phyloP scores from a whole-genome alignment of 2,113 vertebrate genomes.

The Brachirus orientalis region DNA sequence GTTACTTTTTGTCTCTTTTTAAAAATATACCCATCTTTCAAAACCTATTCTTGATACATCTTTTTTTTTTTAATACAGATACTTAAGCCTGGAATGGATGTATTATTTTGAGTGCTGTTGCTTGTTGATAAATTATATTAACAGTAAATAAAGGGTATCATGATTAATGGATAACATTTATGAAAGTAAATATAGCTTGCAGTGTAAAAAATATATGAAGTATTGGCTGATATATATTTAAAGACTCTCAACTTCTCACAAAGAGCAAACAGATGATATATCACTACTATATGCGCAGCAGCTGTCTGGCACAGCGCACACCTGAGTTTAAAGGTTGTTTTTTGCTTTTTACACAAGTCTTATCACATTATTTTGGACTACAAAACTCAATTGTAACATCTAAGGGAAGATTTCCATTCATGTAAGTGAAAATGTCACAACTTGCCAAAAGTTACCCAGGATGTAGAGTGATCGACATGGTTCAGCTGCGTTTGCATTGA shows the following conservation, averaged over 20 bases:
- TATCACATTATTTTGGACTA: slow-evolving; percentile 4
- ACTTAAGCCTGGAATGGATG: slow-evolving; percentile 60
- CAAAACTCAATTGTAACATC: slow-evolving; percentile 7
- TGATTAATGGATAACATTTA: slow-evolving; percentile 29
- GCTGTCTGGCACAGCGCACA: slow-evolving; percentile 81
- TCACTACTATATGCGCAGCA: slow-evolving; percentile 26
- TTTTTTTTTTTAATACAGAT: slow-evolving; percentile 72
- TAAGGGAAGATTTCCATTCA: slow-evolving; percentile 1
- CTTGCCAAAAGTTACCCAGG: too few relatives aligned
- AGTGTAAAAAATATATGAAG: slow-evolving; percentile 56
- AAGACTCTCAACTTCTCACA: too few relatives aligned
- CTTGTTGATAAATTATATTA: slow-evolving; percentile 64
- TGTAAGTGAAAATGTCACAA: not conserved
- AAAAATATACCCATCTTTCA: slow-evolving; percentile 59
- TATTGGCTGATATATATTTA: too few relatives aligned
- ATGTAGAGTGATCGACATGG: slow-evolving; percentile 23
- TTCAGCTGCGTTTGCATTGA: slow-evolving; percentile 26
- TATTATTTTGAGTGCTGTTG: slow-evolving; percentile 63
- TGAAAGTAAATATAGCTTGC: slow-evolving; percentile 40
- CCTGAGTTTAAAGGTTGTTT: slow-evolving; percentile 11
- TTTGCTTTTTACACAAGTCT: slow-evolving; percentile 8
- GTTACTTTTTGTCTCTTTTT: slow-evolving; percentile 61
- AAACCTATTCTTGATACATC: slow-evolving; percentile 72
- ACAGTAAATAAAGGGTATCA: slow-evolving; percentile 48
- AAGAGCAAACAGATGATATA: too few relatives aligned